phyloP scores from a whole-genome alignment of 1,140 invertebrate species.

The Danaus melanippus region DNA sequence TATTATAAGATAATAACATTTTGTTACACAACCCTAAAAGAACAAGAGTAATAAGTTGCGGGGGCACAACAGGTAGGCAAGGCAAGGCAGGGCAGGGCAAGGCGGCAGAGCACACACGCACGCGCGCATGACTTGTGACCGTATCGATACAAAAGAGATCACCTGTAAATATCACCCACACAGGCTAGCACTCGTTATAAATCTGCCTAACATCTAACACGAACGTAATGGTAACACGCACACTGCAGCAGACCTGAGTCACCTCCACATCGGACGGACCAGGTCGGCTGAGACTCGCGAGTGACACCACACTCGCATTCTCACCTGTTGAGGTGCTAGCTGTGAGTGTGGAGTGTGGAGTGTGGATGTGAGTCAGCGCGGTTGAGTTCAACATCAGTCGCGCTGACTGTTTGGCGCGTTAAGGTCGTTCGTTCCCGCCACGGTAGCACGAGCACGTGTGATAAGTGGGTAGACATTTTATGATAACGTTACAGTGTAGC shows the following conservation, averaged over 20 bases:
- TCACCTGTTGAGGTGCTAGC: slow-evolving; percentile 57
- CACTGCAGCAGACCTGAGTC: slow-evolving; percentile 48
- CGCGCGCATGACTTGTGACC: slow-evolving; percentile 53
- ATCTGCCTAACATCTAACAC: slow-evolving; percentile 45
- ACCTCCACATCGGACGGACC: slow-evolving; percentile 37
- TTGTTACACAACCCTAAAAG: slow-evolving; percentile 57
- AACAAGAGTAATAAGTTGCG: slow-evolving; percentile 62
- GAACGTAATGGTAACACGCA: slow-evolving; percentile 62
- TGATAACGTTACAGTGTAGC: slow-evolving; percentile 40
- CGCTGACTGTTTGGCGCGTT: slow-evolving; percentile 35
- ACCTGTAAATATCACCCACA: slow-evolving; percentile 52
- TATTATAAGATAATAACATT: slow-evolving; percentile 45
- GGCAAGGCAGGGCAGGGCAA: no score
- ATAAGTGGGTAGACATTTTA: slow-evolving; percentile 53
- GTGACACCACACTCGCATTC: slow-evolving; percentile 62
- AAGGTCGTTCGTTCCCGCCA: slow-evolving; percentile 38
- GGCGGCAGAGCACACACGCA: slow-evolving; percentile 28
- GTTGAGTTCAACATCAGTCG: slow-evolving; percentile 19
- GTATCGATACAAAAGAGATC: slow-evolving; percentile 53
- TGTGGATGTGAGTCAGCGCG: slow-evolving; percentile 48
- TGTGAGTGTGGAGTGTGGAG: slow-evolving; percentile 52
- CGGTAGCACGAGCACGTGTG: slow-evolving; percentile 39
- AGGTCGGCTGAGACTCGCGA: slow-evolving; percentile 36
- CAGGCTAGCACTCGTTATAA: slow-evolving; percentile 39
- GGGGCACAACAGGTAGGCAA: slow-evolving; percentile 61